phyloP scores from a whole-genome alignment of 2,888 invertebrate species.

The Ornithoptera alexandrae region DNA sequence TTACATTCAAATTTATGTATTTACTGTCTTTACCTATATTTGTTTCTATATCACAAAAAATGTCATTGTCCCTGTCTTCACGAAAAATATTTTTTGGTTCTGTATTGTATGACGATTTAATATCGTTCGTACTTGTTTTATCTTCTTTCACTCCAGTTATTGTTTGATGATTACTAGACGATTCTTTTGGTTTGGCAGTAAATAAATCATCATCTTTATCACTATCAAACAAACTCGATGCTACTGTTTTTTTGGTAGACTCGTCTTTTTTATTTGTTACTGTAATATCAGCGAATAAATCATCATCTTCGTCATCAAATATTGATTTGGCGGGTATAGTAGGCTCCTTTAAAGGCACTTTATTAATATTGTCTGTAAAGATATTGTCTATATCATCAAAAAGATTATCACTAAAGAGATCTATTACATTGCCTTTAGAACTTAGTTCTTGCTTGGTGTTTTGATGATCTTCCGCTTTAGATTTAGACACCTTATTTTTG shows the following conservation, averaged over 20 bases:
- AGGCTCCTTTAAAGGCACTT: conserved; percentile 41
- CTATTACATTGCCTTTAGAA: conserved; percentile 44
- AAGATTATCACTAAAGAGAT: conserved; percentile 64
- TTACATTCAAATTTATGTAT: conserved; percentile 6
- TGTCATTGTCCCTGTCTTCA: conserved; percentile 52
- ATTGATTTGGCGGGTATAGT: conserved; percentile 49
- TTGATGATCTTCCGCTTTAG: conserved; percentile 32
- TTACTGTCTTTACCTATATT: conserved; percentile 22
- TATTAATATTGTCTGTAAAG: conserved; percentile 55
- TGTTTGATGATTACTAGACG: conserved; percentile 1
- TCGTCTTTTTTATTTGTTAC: conserved; percentile 33
- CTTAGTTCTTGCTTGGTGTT: conserved; percentile 22
- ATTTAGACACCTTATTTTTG: conserved; percentile 33
- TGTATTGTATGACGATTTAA: conserved; percentile 9
- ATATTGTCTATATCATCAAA: conserved; percentile 75
- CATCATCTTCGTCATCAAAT: conserved; percentile 63
- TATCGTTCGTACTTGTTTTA: conserved; percentile 2
- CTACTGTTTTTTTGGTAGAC: conserved; percentile 30
- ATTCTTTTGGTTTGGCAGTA: conserved; percentile 23
- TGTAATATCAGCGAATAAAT: conserved; percentile 59
- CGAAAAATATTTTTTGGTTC: conserved; percentile 38
- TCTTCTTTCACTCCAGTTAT: not conserved
- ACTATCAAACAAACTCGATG: conserved; percentile 52
- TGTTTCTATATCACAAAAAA: conserved; percentile 42
- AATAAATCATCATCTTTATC: conserved; percentile 39